Base-by-base conservation (phyloP, 2,888 invertebrate genomes). In the Hypercompe scribonia region DNA sequence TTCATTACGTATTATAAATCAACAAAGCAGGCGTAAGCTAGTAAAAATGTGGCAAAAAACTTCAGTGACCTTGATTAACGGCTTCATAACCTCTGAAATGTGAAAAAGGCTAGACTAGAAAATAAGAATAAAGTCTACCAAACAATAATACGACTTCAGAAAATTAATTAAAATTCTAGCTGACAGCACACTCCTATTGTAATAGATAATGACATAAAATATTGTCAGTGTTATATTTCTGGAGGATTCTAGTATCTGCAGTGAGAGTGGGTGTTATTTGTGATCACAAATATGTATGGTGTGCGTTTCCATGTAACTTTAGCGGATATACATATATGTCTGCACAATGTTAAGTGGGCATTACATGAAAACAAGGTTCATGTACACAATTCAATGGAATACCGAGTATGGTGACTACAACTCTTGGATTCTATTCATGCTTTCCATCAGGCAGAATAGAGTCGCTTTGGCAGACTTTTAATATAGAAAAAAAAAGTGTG, bases 221-320 rank as follows among this genome's bases (percentile, higher is more conserved):
- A 78, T 71, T 65, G 69, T 31, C 61, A 34, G 72, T 78, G 71
- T 76, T 74, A 69, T 63, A 78, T 79, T 71, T 71, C 50, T 75
- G 33, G 24, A 39, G 33, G 68, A 75, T 54, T 54, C 13, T 71
- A 78, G 69, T 75, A 64, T 21, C 50, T 46, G 18, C 28, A 13
- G 36, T 68, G 36, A n/a, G 34, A 68, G 34, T 58, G 36, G 34
- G 15, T 36, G 36, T 34, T 33, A 42, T 54, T 68, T 66, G 42
- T 36, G 58, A 39, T 18, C n/a, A n/a, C 28, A 2, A 50, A 39
- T n/a, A 24, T 24, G 33, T 28, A 15, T 68, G n/a, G 36, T 3
- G 24, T 24, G 36, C 15, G 15, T 54, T n/a, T n/a, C 3, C 15
- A n/a, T 66, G 66, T n/a, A 54, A n/a, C 24, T 54, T 5, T 50